phyloP scores from a whole-genome alignment of 2,797 vertebrate genomes.

The Enteromius argenteus region DNA sequence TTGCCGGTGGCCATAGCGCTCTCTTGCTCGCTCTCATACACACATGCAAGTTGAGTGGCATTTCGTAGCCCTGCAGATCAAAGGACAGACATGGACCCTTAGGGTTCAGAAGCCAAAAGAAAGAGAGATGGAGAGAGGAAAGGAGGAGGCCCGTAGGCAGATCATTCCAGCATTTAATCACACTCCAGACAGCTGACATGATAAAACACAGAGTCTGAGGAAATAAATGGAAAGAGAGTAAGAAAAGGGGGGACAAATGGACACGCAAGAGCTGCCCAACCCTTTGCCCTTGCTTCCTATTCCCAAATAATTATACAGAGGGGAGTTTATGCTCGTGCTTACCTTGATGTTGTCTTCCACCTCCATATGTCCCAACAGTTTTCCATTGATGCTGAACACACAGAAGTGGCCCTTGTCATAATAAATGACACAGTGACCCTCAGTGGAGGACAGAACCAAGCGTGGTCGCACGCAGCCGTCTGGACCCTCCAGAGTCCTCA shows the following conservation, averaged over 20 bases:
- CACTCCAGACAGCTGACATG: conserved; percentile 68
- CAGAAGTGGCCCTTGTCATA: conserved; percentile 93
- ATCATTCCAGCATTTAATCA: conserved; percentile 74
- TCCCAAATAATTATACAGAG: conserved; percentile 13
- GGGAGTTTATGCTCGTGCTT: conserved; percentile 44
- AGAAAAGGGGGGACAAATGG: conserved; percentile 15
- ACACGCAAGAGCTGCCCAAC: not conserved
- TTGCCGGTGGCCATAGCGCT: conserved; percentile 18
- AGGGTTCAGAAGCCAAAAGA: conserved; percentile 35
- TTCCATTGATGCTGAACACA: conserved; percentile 94
- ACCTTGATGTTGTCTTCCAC: conserved; percentile 92
- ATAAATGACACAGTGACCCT: conserved; percentile 94
- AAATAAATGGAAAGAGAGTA: conserved; percentile 7
- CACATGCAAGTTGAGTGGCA: conserved; percentile 52
- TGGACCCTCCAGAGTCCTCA: conserved; percentile 90
- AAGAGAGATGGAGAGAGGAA: conserved; percentile 37
- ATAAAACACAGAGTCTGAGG: conserved; percentile 73
- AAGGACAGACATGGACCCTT: conserved; percentile 48
- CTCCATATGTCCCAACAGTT: conserved; percentile 88
- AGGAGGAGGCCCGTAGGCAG: conserved; percentile 57
- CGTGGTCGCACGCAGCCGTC: conserved; percentile 84
- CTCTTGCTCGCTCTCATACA: conserved; percentile 36
- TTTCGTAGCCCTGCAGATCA: conserved; percentile 55
- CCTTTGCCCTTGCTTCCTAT: conserved; percentile 3
- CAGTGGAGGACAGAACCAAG: conserved; percentile 91